phyloP scores from a whole-genome alignment of 2,113 vertebrate genomes.

The Pithys albifrons region DNA sequence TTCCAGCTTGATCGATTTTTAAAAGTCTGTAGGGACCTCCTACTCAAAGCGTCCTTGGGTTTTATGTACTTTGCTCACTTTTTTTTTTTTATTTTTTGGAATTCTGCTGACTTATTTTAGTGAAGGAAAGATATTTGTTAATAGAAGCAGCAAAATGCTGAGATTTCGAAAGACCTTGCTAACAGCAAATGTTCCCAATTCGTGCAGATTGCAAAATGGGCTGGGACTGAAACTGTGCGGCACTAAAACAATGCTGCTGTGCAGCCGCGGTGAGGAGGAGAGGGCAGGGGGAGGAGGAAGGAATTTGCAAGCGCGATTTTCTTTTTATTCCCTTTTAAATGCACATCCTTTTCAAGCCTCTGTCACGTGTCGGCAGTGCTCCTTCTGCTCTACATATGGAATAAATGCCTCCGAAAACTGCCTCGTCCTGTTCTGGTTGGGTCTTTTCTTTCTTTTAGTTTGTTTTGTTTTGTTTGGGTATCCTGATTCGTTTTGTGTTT shows the following conservation, averaged over 20 bases:
- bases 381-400: conserved; percentile 65
- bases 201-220: conserved; percentile 74
- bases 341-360: conserved; percentile 63
- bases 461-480: neutral
- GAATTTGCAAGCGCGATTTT: conserved; percentile 54
- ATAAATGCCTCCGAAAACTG: conserved; percentile 66
- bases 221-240: conserved; percentile 49
- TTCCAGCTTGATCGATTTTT: neutral
- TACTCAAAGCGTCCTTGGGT: neutral
- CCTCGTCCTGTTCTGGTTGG: conserved; percentile 63
- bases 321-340: conserved; percentile 54
- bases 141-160: conserved; percentile 37
- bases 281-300: conserved; percentile 41
- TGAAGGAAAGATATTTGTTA: conserved; percentile 36
- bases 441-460: neutral
- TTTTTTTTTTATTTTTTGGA: neutral
- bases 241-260: conserved; percentile 60
- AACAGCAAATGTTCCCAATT: conserved; percentile 48
- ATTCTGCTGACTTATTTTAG: neutral
- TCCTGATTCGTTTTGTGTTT: no score
- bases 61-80: neutral
- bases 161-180: conserved; percentile 74
- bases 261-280: conserved; percentile 32
- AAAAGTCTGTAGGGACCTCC: neutral
- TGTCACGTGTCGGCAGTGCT: conserved; percentile 65